phyloP scores from a whole-genome alignment of 1,140 invertebrate genomes.

The Nymphalis io region DNA sequence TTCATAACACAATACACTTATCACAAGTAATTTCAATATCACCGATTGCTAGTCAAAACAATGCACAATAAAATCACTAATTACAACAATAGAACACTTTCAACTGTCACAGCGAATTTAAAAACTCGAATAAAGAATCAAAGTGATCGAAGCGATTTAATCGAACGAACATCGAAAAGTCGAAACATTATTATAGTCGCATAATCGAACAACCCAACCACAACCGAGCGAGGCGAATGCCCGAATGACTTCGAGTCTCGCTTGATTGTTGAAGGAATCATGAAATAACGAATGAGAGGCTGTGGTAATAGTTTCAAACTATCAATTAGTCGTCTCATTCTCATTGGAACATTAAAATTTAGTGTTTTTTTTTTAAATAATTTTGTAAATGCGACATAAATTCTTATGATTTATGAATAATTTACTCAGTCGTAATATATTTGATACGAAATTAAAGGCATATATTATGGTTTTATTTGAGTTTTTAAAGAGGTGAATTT shows the following conservation, averaged over 20 bases:
- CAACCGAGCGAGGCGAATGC: slow-evolving; percentile 54
- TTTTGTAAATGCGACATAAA: background rate
- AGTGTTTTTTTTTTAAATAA: background rate
- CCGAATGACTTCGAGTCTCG: slow-evolving; percentile 57
- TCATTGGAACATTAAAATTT: slow-evolving; percentile 35
- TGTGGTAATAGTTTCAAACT: slow-evolving; percentile 32
- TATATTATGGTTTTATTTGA: background rate
- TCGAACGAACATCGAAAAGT: slow-evolving; percentile 57
- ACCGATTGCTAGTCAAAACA: slow-evolving; percentile 11
- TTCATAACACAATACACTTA: slow-evolving; percentile 28
- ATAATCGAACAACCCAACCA: slow-evolving; percentile 52
- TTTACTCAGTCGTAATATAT: background rate
- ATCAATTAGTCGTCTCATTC: slow-evolving; percentile 38
- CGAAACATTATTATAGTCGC: slow-evolving; percentile 30
- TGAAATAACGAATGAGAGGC: slow-evolving; percentile 34
- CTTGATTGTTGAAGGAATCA: slow-evolving; percentile 39
- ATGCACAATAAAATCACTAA: slow-evolving; percentile 25
- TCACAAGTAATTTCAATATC: slow-evolving; percentile 7
- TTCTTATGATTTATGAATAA: background rate
- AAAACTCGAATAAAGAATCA: slow-evolving; percentile 31
- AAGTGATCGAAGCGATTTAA: slow-evolving; percentile 30
- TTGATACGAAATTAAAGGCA: no score
- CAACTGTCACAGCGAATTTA: slow-evolving; percentile 36
- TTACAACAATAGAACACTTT: slow-evolving; percentile 38
- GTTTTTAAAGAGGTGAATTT: no score